phyloP scores from a whole-genome alignment of 2,113 vertebrate species.

The Chaetodon trifascialis region DNA sequence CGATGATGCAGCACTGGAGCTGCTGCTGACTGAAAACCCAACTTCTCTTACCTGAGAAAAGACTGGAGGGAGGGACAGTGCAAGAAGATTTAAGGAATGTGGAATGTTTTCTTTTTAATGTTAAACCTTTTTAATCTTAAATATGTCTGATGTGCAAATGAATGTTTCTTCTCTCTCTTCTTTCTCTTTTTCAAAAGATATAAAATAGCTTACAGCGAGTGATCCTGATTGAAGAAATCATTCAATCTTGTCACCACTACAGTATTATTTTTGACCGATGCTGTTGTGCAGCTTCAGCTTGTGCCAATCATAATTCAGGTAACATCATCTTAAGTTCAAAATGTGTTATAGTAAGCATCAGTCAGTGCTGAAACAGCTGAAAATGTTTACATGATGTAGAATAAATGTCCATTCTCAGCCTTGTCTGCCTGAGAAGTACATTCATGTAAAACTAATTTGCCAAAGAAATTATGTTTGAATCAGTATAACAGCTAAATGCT shows the following conservation, averaged over 20 bases:
- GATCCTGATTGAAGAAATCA: neutral
- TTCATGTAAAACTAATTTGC: neutral
- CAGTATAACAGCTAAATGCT: neutral
- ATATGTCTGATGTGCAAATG: neutral
- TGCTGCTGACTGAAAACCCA: neutral
- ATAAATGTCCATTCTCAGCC: neutral
- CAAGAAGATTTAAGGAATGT: neutral
- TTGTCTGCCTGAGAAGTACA: neutral
- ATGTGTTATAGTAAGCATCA: neutral
- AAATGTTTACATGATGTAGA: neutral
- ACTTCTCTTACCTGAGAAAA: neutral
- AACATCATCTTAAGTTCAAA: neutral
- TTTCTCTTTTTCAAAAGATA: no score
- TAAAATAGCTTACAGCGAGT: neutral
- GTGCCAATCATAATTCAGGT: neutral
- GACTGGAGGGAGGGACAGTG: neutral
- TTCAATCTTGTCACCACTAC: neutral
- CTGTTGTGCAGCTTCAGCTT: neutral
- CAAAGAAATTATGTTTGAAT: neutral
- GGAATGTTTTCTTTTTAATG: neutral
- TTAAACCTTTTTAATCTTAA: neutral
- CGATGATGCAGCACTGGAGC: constrained; percentile 9
- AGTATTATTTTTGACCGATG: neutral
- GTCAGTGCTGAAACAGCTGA: neutral
- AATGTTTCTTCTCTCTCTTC: neutral